Conservation (phyloP, 2,797 vertebrate genomes). For the Sciurus vulgaris region DNA sequence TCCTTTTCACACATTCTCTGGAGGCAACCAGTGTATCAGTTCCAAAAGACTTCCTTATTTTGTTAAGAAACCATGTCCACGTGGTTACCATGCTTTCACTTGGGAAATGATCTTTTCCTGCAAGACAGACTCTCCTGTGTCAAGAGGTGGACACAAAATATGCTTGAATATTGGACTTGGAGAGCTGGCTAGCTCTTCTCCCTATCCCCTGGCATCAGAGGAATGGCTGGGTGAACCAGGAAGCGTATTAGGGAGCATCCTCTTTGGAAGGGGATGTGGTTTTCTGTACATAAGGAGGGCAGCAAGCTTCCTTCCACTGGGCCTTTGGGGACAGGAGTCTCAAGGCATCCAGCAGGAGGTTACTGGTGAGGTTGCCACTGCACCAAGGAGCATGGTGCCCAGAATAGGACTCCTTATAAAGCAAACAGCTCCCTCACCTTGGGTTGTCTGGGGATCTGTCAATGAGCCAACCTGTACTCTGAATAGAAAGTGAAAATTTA, state of each 20-base stretch:
- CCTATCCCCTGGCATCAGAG: not conserved
- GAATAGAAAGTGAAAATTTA: not conserved
- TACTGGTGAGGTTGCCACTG: not conserved
- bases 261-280: not conserved
- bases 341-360: not conserved
- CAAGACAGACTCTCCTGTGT: not conserved
- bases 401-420: not conserved
- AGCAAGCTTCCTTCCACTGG: not conserved
- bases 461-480: not conserved
- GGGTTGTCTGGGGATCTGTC: not conserved
- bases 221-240: not conserved
- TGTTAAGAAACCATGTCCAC: not conserved
- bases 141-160: not conserved
- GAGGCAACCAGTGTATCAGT: not conserved
- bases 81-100: not conserved
- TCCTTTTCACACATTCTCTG: not conserved
- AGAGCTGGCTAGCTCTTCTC: not conserved
- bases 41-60: not conserved
- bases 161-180: not conserved
- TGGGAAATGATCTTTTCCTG: constrained; percentile 18
- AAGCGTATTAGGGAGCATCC: not conserved
- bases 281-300: not conserved
- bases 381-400: not conserved
- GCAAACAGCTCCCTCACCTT: too few relatives aligned
- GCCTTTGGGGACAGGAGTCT: not conserved